Evolutionary conservation across 64 coral and sea anemone species (phyloP), one percentile per base, ranked within the genome.

Genomic region (Orbicella faveolata): DNA sequence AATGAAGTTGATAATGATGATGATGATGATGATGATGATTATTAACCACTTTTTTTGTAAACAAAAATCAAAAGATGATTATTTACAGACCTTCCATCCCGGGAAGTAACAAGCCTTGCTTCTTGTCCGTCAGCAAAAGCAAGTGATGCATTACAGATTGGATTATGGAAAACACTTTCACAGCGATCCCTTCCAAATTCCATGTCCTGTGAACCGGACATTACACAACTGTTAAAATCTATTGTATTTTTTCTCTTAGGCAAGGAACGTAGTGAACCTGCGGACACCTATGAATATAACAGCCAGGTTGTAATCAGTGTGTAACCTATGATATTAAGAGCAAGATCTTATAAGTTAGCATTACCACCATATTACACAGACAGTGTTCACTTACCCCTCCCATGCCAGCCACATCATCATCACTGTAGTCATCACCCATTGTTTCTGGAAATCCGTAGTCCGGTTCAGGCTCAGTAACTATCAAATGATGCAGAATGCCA

Each of bases 111-210:
- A 61, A 95, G 63, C n/a, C 74, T 87, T 62, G 96, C 96, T 89
- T 98, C 96, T 88, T 91, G 88, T 19, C 96, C 96, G 88, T 98
- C 93, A 68, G 96, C 90, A 88, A 95, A 98, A 51, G 90, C 93
- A 23, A 98, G 55, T 1, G 90, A 81, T 33, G 81, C 88, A 92
- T 87, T 84, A 48, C 76, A 88, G 36, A 90, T 83, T 74, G 75
- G 34, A 35, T 73, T 82, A 20, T 6, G 36, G 57, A 51, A 16
- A 52, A 59, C 87, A 17, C 68, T 68, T 64, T 92, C 94, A 90
- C 94, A 93, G 36, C 82, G 87, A 83, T 96, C 94, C 59, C 86
- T 91, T 41, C 94, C 94, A 90, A 73, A 96, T 55, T 96, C 94
- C 44, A 93, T 87, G 57, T 93, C 94, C 94, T 96, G 75, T 34